These are phyloP conservation scores for Tetramorium bicarinatum DNA, from an alignment of 2,888 invertebrate species.

Conservation along the genomic window DNA sequence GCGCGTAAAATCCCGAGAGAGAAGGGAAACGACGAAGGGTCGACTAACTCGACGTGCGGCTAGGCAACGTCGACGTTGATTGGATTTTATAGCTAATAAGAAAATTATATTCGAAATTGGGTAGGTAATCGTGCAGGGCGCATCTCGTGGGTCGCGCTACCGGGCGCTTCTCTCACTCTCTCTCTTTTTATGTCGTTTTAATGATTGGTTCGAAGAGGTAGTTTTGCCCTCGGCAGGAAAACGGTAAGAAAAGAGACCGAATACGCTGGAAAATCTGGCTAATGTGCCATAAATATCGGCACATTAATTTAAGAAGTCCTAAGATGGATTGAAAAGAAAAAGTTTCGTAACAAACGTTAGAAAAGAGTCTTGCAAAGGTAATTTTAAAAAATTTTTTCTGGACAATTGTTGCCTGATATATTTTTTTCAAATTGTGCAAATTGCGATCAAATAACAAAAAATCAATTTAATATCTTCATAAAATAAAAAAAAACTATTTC, in stretches of 20 bases:
- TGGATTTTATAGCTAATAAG: conserved; percentile 85
- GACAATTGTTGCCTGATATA: neutral
- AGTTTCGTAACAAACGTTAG: neutral
- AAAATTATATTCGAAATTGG: conserved; percentile 86
- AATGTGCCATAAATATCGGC: conserved; percentile 28
- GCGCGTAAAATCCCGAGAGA: conserved; percentile 42
- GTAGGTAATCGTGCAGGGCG: conserved; percentile 81
- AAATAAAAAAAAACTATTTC: neutral
- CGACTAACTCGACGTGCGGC: conserved; percentile 68
- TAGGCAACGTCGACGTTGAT: conserved; percentile 80
- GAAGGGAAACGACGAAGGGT: conserved; percentile 60
- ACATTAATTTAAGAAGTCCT: conserved; percentile 9
- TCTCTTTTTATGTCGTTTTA: conserved; percentile 41
- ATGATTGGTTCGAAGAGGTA: conserved; percentile 40
- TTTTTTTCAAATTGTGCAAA: neutral
- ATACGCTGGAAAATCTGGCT: conserved; percentile 36
- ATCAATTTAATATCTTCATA: neutral
- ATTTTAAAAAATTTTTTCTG: neutral
- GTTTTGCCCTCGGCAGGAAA: conserved; percentile 27
- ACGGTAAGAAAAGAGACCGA: conserved; percentile 36
- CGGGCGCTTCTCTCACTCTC: conserved; percentile 50
- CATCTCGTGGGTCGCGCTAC: conserved; percentile 68
- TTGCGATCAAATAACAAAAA: neutral
- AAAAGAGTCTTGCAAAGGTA: too few relatives aligned
- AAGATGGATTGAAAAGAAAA: too few relatives aligned